These are phyloP conservation scores for Trichosurus vulpecula DNA, from an alignment of 2,797 vertebrate species.

Conservation along the genomic window DNA sequence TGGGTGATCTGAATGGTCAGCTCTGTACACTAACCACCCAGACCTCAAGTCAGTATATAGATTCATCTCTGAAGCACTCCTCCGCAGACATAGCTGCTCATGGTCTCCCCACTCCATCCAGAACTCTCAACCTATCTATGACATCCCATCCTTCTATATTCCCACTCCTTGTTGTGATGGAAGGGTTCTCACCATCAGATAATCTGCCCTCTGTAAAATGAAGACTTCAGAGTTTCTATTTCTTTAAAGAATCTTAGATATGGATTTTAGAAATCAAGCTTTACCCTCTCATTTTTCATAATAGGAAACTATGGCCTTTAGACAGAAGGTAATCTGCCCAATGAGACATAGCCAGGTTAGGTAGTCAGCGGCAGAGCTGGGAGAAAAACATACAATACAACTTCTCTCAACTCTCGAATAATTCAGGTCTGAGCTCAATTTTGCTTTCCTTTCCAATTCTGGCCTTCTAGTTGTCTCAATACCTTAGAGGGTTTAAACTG, in stretches of 20 bases:
- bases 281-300: constrained; percentile 15
- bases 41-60: constrained; percentile 37
- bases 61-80: constrained; percentile 35
- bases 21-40: constrained; percentile 62
- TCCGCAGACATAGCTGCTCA: neutral
- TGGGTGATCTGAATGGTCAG: constrained; percentile 69
- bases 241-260: constrained; percentile 19
- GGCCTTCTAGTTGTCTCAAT: neutral
- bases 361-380: neutral
- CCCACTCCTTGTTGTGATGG: neutral
- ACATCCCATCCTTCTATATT: neutral
- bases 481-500: neutral
- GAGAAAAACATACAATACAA: neutral
- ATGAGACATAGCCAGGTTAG: neutral
- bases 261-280: constrained; percentile 35
- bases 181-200: constrained; percentile 6
- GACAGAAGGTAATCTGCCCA: neutral
- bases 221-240: constrained; percentile 6
- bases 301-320: neutral
- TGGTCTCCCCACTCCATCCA: constrained; percentile 40
- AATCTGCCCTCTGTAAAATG: constrained; percentile 8
- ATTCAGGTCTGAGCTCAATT: neutral
- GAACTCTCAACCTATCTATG: neutral
- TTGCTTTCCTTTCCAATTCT: neutral
- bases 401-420: neutral